Evolutionary conservation across 2,797 vertebrate species (phyloP).

Genomic region (Onychomys torridus): DNA sequence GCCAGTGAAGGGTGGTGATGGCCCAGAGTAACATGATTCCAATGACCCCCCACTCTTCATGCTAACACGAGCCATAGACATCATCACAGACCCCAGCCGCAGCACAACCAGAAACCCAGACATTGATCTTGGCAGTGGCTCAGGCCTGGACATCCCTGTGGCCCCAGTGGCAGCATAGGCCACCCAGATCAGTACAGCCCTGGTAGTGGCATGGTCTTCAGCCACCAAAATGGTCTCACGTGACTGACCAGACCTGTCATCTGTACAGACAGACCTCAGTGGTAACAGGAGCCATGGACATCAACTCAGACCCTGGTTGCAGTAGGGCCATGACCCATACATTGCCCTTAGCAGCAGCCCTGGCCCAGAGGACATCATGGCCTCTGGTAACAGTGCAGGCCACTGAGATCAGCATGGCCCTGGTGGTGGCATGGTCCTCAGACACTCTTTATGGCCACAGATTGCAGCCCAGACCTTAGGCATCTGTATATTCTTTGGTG

Average conservation of each 20-base stretch:
- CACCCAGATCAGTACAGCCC: background rate
- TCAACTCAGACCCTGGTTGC: background rate
- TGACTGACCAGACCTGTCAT: background rate
- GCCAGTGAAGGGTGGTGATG: too few relatives aligned
- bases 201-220: background rate
- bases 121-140: background rate
- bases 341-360: background rate
- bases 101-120: background rate
- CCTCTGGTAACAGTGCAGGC: background rate
- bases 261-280: background rate
- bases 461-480: background rate
- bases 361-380: background rate
- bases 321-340: background rate
- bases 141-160: background rate
- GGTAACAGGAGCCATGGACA: background rate
- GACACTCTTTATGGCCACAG: background rate
- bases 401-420: background rate
- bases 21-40: too few relatives aligned
- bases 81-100: background rate
- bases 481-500: background rate
- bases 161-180: background rate
- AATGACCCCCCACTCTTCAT: too few relatives aligned
- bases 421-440: background rate
- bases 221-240: background rate
- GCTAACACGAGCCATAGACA: background rate